Evolutionary conservation across 1,140 invertebrate species (phyloP).

Genomic region (Meloidogyne hapla): DNA sequence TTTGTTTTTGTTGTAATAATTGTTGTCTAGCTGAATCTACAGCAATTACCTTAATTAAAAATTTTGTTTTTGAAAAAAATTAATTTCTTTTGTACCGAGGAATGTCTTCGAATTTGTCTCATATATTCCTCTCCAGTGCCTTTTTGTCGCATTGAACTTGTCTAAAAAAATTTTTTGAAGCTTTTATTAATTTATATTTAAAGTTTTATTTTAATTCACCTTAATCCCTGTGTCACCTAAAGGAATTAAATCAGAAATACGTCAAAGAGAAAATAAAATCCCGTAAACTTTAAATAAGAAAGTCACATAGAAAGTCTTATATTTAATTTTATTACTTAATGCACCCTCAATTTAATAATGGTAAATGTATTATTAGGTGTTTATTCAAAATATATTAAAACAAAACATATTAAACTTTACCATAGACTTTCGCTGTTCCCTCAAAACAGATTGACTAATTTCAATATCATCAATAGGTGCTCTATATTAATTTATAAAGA

Average conservation of each 20-base stretch:
- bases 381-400: too few relatives aligned
- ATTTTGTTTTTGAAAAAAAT: background rate
- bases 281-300: too few relatives aligned
- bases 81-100: constrained; percentile 18
- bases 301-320: too few relatives aligned
- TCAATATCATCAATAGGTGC: constrained; percentile 20
- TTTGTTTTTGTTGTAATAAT: constrained; percentile 13
- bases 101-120: constrained; percentile 28
- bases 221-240: too few relatives aligned
- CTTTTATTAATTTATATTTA: background rate
- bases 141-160: constrained; percentile 19
- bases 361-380: too few relatives aligned
- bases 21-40: constrained; percentile 20
- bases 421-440: constrained; percentile 29
- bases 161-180: background rate
- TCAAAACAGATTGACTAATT: constrained; percentile 23
- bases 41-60: constrained; percentile 18
- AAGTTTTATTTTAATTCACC: too few relatives aligned
- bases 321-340: too few relatives aligned
- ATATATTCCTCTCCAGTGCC: constrained; percentile 18
- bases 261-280: too few relatives aligned
- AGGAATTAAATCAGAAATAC: too few relatives aligned
- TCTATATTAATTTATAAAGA: background rate
- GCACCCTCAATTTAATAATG: too few relatives aligned
- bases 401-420: background rate